A percentile compares a stretch with the other conserved stretches of the same genome.
phyloP scores from a whole-genome alignment of 2,797 vertebrate species.

The Melanotaenia maccullochi region DNA sequence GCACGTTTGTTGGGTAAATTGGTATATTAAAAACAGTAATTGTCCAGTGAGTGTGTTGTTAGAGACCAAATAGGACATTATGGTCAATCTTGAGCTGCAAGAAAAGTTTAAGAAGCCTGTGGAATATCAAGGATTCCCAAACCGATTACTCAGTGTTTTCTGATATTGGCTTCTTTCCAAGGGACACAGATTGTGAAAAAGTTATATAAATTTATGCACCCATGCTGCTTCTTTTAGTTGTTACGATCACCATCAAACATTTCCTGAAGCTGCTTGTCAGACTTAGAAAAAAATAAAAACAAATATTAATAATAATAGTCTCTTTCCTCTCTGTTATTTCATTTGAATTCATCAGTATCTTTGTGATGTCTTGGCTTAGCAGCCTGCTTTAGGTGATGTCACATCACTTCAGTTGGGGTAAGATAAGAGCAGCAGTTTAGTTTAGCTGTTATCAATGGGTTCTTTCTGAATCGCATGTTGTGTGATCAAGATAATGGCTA shows the following conservation, averaged over 20 bases:
- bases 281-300: neutral
- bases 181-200: too few species aligned
- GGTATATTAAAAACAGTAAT: neutral
- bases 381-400: neutral
- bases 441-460: neutral
- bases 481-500: neutral
- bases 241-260: neutral
- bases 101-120: too few species aligned
- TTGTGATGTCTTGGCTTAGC: neutral
- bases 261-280: neutral
- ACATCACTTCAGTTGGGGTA: neutral
- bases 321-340: neutral
- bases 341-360: neutral
- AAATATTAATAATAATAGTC: too few species aligned
- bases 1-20: neutral
- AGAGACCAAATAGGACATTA: neutral
- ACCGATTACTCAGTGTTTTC: neutral
- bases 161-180: too few species aligned
- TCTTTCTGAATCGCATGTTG: neutral
- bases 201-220: too few species aligned
- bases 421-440: neutral
- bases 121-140: too few species aligned
- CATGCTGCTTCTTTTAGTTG: neutral
- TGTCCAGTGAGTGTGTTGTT: neutral
- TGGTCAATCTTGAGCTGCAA: neutral